Percentiles rank a stretch among this genome's conserved stretches.
phyloP scores from a whole-genome alignment of 2,113 vertebrate genomes.

The Austrofundulus limnaeus region DNA sequence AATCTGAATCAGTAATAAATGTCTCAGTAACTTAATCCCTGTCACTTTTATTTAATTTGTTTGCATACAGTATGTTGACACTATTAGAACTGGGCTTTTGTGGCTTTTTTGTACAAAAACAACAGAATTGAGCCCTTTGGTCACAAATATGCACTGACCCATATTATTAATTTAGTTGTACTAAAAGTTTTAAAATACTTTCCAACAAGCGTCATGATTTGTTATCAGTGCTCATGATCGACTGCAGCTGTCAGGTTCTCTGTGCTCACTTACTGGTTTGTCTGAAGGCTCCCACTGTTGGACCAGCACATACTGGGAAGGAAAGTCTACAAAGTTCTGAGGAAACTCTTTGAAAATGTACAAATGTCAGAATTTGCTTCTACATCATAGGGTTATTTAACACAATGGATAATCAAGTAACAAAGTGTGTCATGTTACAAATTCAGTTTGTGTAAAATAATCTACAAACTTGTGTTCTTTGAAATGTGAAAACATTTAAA shows the following conservation, averaged over 20 bases:
- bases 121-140: neutral
- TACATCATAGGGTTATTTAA: neutral
- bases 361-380: neutral
- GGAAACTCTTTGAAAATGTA: neutral
- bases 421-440: too few species aligned
- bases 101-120: constrained; percentile 3
- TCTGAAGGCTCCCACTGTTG: neutral
- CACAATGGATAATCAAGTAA: neutral
- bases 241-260: neutral
- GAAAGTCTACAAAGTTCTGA: neutral
- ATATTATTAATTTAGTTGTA: neutral
- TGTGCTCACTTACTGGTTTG: neutral
- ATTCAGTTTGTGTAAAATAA: neutral
- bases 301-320: neutral
- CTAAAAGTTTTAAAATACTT: neutral
- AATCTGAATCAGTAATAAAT: constrained; percentile 8
- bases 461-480: too few species aligned
- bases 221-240: neutral
- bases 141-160: neutral
- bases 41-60: constrained; percentile 20
- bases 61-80: constrained; percentile 12
- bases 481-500: too few species aligned
- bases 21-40: constrained; percentile 2
- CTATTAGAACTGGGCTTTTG: constrained; percentile 21
- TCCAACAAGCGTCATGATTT: neutral